Evolutionary conservation across 2,113 vertebrate genomes (phyloP).

Genomic region (Prolemur simus): DNA sequence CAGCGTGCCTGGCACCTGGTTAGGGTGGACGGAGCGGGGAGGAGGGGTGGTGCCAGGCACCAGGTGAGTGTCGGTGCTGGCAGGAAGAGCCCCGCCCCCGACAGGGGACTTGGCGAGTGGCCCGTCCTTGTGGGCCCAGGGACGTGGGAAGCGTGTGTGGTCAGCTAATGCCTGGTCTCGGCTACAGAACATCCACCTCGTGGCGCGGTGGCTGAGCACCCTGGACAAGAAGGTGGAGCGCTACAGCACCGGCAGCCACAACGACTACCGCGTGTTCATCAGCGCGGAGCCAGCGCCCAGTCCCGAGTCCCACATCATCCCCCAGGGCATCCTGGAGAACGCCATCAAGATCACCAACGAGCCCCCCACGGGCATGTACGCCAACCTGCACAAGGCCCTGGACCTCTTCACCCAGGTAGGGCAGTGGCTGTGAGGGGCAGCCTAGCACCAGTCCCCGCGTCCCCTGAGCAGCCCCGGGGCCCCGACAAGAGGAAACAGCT

Average conservation of each 20-base stretch:
- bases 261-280: conserved; percentile 82
- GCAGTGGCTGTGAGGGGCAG: accelerated
- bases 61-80: accelerated
- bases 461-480: neutral
- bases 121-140: neutral
- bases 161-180: accelerated
- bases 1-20: accelerated
- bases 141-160: accelerated
- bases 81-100: neutral
- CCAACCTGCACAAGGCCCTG: conserved; percentile 87
- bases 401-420: conserved; percentile 86
- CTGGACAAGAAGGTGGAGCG: conserved; percentile 85
- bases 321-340: conserved; percentile 85
- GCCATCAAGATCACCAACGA: conserved; percentile 88
- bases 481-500: neutral
- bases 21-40: neutral
- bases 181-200: conserved; percentile 86
- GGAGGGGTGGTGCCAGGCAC: neutral
- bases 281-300: conserved; percentile 82
- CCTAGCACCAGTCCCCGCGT: neutral
- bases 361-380: conserved; percentile 82
- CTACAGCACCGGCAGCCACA: conserved; percentile 76
- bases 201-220: conserved; percentile 82
- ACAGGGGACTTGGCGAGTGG: accelerated
- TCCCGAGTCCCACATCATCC: conserved; percentile 83